Conservation (phyloP, 2,113 vertebrate species). For the Oceanites oceanicus region DNA sequence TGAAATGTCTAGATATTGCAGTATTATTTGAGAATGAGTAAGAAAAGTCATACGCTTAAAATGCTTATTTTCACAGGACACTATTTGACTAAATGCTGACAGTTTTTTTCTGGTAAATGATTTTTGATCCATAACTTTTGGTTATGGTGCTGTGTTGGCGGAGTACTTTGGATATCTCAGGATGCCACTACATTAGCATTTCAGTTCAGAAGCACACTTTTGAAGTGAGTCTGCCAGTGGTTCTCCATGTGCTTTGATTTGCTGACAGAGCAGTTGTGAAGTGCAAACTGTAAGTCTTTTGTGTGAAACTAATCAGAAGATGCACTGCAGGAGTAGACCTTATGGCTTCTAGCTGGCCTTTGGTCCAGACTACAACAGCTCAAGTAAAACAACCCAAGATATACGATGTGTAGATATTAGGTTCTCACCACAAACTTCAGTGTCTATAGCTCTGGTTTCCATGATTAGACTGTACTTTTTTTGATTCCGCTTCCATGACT, state of each 20-base stretch:
- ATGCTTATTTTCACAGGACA: background rate
- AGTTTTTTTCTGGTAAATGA: background rate
- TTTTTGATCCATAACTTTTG: background rate
- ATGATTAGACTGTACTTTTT: background rate
- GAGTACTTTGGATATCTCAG: background rate
- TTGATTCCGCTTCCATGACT: background rate
- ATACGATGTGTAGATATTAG: fast-evolving
- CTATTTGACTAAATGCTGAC: background rate
- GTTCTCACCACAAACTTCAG: background rate
- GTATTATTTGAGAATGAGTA: background rate
- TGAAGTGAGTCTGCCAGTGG: background rate
- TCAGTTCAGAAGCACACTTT: background rate
- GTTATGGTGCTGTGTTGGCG: background rate
- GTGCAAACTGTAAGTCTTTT: background rate
- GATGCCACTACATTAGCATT: background rate
- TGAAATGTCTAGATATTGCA: background rate
- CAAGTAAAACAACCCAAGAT: background rate
- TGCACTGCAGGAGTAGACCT: background rate
- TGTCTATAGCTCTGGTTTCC: background rate
- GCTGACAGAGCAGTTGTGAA: background rate
- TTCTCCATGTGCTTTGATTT: background rate
- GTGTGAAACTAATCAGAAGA: background rate
- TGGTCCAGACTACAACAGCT: fast-evolving
- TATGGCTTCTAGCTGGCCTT: background rate
- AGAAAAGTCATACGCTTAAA: background rate